Evolutionary conservation across 2,888 invertebrate species (phyloP), one percentile per base, ranked within the genome.

Genomic region (Phortica magna): DNA sequence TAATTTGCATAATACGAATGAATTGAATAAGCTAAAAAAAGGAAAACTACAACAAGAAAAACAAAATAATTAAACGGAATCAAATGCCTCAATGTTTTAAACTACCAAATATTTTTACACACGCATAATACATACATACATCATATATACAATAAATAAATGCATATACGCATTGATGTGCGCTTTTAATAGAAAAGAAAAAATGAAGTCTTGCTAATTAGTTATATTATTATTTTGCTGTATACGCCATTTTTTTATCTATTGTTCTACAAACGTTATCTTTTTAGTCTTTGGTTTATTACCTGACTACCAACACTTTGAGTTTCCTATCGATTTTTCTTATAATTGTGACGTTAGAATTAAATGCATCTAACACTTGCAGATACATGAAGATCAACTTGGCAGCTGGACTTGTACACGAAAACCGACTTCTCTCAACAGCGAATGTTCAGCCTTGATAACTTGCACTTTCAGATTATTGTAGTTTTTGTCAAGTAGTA

Each of bases 391-490:
- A 98, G 92, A 98, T 97, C 31, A 90, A 64, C 68, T 99, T 99
- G 99, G 99, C 93, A 99, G 99, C 91, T 99, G 98, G 0, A 99
- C 98, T 91, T 99, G 99, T 0, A 99, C 99, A 93, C 98, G 99
- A 92, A 99, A 99, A 1, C 99, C 99, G 17, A 99, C 92, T 90
- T 99, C 98, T 90, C 99, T 99, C 14, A 99, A 93, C 64, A 99
- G 96, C 78, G 98, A 93, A 77, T 99, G 93, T 90, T 99, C 99
- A 0, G 98, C 97, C 92, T 99, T 98, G 78, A 99, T 99, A 3
- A 98, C 96, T 92, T 98, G 96, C 90, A 97, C 98, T 92, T 99
- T 99, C 43, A 97, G 92, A 88, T 96, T 96, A 78, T 98, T 96
- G 91, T 99, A 99, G 90, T 96, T 95, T 89, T 96, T 96, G 92